Evolutionary conservation across 2,888 invertebrate species (phyloP).

Genomic region (Perizoma affinitatum): DNA sequence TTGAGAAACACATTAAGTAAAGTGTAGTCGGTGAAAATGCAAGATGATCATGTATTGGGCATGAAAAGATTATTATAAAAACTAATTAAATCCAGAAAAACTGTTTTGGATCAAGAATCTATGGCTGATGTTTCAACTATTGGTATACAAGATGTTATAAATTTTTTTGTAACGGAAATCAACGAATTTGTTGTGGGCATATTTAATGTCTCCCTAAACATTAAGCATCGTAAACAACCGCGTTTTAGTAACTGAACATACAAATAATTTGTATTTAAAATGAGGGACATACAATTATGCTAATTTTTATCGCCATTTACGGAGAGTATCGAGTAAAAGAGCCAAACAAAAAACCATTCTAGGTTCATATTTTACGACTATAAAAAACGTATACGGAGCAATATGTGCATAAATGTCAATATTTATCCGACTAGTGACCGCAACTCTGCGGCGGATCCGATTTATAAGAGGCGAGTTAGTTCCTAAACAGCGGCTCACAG

Average conservation of each 20-base stretch:
- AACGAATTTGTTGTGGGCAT: conserved; percentile 40
- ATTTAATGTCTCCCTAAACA: conserved; percentile 57
- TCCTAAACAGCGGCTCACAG: conserved; percentile 72
- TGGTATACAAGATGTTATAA: conserved; percentile 9
- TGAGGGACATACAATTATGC: conserved; percentile 78
- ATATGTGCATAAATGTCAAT: conserved; percentile 83
- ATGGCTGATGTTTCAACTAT: conserved; percentile 7
- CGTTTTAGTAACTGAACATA: conserved; percentile 62
- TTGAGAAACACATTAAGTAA: too few species aligned
- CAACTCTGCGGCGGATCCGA: conserved; percentile 49
- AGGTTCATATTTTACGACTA: conserved; percentile 81
- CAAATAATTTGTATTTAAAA: conserved; percentile 72
- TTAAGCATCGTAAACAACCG: conserved; percentile 62
- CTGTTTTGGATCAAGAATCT: conserved; percentile 6
- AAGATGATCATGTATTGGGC: not conserved
- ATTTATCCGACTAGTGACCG: conserved; percentile 61
- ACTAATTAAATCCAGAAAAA: not conserved
- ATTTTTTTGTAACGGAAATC: conserved; percentile 22
- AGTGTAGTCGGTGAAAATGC: not conserved
- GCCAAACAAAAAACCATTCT: conserved; percentile 63
- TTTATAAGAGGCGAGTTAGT: conserved; percentile 68
- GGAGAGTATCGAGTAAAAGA: conserved; percentile 66
- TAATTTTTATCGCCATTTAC: conserved; percentile 77
- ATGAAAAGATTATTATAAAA: not conserved
- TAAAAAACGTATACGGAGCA: conserved; percentile 83